Conservation (phyloP, 2,888 invertebrate genomes). For the Poecilus cupreus region DNA sequence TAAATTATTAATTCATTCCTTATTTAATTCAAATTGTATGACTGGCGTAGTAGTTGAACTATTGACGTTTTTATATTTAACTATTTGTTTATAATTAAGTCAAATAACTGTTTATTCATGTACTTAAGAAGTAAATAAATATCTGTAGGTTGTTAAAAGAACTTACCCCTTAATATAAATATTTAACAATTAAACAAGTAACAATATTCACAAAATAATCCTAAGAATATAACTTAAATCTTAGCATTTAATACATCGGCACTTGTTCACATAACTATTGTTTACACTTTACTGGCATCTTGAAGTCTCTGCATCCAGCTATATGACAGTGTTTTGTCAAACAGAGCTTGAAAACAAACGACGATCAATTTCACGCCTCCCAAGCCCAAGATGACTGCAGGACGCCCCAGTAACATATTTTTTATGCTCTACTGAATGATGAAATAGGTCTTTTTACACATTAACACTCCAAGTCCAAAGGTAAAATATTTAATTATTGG, state of each 20-base stretch:
- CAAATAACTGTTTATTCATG: no score
- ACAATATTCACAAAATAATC: neutral
- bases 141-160: neutral
- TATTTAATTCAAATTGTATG: no score
- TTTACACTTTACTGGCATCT: conserved; percentile 14
- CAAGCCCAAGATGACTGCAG: neutral
- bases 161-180: neutral
- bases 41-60: no score
- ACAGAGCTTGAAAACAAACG: conserved; percentile 49
- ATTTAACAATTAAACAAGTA: neutral
- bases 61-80: no score
- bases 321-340: conserved; percentile 44
- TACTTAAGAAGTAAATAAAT: no score
- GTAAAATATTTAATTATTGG: neutral
- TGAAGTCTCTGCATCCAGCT: neutral
- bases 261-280: neutral
- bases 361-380: conserved; percentile 33
- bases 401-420: conserved; percentile 38
- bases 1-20: no score
- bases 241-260: neutral
- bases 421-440: conserved; percentile 28
- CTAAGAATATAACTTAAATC: neutral
- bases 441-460: conserved; percentile 29
- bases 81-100: no score
- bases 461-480: conserved; percentile 20